Evolutionary conservation across 2,888 invertebrate species (phyloP).

Genomic region (Acrobasis consociella): DNA sequence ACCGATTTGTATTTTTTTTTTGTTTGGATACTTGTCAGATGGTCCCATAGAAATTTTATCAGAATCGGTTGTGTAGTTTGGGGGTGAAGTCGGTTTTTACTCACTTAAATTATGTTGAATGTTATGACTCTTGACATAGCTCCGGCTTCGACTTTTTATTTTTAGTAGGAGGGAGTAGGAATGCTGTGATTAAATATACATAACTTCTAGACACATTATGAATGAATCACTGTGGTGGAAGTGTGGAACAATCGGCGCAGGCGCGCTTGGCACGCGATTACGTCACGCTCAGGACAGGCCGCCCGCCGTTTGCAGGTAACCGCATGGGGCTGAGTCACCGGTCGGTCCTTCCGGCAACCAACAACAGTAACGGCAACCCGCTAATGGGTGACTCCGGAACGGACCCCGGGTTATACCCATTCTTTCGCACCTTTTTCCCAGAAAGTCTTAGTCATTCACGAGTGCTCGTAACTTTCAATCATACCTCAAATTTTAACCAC

Average conservation of each 20-base stretch:
- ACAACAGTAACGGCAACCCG: slow-evolving; percentile 6
- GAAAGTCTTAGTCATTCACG: neutral
- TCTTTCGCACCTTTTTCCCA: neutral
- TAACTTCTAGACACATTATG: slow-evolving; percentile 1
- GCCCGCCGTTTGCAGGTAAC: slow-evolving; percentile 1
- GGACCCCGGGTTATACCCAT: neutral
- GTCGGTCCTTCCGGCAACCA: slow-evolving; percentile 16
- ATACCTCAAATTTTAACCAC: neutral
- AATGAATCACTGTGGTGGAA: slow-evolving; percentile 19
- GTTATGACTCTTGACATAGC: neutral
- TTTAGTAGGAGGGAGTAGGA: neutral
- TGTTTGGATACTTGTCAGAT: too few relatives aligned
- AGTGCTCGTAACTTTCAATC: neutral
- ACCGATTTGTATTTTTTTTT: too few relatives aligned
- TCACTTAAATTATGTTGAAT: too few relatives aligned
- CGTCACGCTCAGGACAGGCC: slow-evolving; percentile 10
- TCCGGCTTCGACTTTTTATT: neutral
- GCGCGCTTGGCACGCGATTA: slow-evolving; percentile 16
- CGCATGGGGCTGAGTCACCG: slow-evolving; percentile 8
- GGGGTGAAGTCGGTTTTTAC: too few relatives aligned
- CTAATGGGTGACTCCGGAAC: slow-evolving; percentile 3
- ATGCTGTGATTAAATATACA: neutral
- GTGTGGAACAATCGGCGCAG: slow-evolving; percentile 18
- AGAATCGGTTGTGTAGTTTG: too few relatives aligned
- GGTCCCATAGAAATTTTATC: too few relatives aligned